Evolutionary conservation across 2,797 vertebrate species (phyloP), one percentile per base, ranked within the genome.

Genomic region (Acipenser oxyrinchus): DNA sequence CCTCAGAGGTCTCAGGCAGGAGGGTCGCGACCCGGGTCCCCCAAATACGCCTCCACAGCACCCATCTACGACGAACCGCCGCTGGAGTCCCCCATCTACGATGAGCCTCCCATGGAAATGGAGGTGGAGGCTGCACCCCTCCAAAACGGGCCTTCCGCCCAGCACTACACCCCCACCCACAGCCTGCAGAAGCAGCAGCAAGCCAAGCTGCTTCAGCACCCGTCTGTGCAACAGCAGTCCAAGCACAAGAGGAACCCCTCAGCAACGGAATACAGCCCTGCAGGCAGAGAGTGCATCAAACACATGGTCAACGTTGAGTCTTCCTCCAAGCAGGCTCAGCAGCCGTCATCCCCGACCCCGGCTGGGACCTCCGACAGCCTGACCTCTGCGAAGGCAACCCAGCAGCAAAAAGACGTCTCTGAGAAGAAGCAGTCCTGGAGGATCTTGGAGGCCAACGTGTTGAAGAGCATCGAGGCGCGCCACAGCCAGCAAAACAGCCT

Each of bases 251-350:
- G 86, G 73, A 91, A 86, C 52, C 84, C 90, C 7, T 90, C 90
- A 49, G 71, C 84, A 66, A 87, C 92, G 1, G 92, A 96, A 67
- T 95, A 95, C 70, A 95, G 93, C 78, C 93, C 91, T 8, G 92
- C 91, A 68, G 94, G 93, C 66, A 90, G 92, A 76, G 94, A 95
- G 70, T 95, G 93, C 75, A 94, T 95, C 77, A 94, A 92, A 76
- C 93, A 96, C 79, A 95, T 95, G 94, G 83, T 96, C 69, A 96
- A 93, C 0, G 77, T 95, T 60, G 93, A 95, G 68, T 84, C 87
- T 5, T 79, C 76, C 65, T 76, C 76, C 75, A 90, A 67, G 81
- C 69, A 76, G 68, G 57, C 82, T 70, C 18, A 78, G 0, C 64
- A 53, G 71, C 78, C 60, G 64, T 76, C 68, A 49, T 86, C 84